Evolutionary conservation across 2,888 invertebrate genomes (phyloP).

Genomic region (Dinocampus coccinellae): DNA sequence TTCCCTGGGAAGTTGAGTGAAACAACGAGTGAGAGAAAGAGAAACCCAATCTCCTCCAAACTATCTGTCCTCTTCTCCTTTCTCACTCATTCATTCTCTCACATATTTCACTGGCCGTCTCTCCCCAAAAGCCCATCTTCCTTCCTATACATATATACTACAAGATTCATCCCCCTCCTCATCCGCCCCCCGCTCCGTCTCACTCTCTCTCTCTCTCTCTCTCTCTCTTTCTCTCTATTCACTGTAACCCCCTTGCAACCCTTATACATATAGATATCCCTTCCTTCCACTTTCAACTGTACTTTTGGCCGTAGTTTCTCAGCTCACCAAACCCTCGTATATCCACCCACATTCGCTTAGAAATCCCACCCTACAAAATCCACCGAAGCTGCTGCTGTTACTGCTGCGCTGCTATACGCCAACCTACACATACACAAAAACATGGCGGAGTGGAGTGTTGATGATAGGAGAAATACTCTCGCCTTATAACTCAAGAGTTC

Average conservation of each 20-base stretch:
- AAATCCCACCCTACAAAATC: slow-evolving; percentile 54
- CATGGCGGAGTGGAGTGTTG: slow-evolving; percentile 54
- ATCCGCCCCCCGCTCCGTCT: neutral
- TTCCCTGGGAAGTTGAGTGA: slow-evolving; percentile 32
- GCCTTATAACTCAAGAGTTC: slow-evolving; percentile 47
- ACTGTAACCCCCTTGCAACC: no score
- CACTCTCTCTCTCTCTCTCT: neutral
- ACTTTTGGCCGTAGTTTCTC: slow-evolving; percentile 33
- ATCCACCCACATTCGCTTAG: slow-evolving; percentile 48
- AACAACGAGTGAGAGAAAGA: slow-evolving; percentile 21
- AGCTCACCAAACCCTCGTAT: slow-evolving; percentile 33
- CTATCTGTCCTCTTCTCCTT: slow-evolving; percentile 31
- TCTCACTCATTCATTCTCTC: no score
- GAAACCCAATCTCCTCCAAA: neutral
- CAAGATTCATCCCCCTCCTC: slow-evolving; percentile 29
- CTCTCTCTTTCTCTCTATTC: slow-evolving; percentile 10
- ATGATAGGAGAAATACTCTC: slow-evolving; percentile 40
- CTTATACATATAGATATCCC: no score
- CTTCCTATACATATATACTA: neutral
- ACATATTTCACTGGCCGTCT: slow-evolving; percentile 37
- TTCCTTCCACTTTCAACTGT: slow-evolving; percentile 15
- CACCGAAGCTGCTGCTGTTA: slow-evolving; percentile 46
- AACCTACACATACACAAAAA: slow-evolving; percentile 56
- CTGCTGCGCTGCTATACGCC: slow-evolving; percentile 44
- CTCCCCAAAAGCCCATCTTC: slow-evolving; percentile 37